Percentiles rank a stretch among this genome's conserved stretches.
Evolutionary conservation across 2,797 vertebrate genomes (phyloP).

Genomic region (Rousettus madagascariensis): DNA sequence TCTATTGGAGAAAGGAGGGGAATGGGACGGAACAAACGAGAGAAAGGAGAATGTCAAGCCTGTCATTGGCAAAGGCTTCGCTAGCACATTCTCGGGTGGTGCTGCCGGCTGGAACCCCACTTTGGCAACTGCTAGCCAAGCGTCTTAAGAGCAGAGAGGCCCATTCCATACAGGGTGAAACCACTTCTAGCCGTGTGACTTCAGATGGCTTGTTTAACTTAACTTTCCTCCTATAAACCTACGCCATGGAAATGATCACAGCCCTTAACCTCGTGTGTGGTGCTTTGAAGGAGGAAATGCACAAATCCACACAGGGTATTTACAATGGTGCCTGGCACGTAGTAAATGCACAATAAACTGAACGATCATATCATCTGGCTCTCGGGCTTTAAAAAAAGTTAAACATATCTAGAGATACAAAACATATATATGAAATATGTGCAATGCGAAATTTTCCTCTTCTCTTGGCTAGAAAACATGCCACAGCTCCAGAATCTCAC

Average conservation of each 20-base stretch:
- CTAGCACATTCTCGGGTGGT: neutral
- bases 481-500: neutral
- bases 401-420: neutral
- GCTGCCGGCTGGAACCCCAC: neutral
- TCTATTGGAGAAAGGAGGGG: neutral
- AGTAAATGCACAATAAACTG: neutral
- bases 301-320: neutral
- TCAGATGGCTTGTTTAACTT: neutral
- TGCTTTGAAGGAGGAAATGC: neutral
- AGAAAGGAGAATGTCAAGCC: neutral
- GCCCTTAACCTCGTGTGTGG: neutral
- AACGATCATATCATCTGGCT: neutral
- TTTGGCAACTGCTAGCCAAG: neutral
- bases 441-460: neutral
- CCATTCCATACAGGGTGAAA: neutral
- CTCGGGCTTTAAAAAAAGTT: neutral
- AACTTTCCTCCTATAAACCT: neutral
- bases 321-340: too few relatives aligned
- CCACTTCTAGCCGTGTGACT: neutral
- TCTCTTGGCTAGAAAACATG: neutral
- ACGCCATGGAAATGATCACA: neutral
- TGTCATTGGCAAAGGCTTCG: neutral
- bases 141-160: neutral
- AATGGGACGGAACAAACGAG: neutral
- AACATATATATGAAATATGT: neutral